These are phyloP conservation scores for Hozukius guyotensis DNA, from an alignment of 2,797 vertebrate species.

Conservation along the genomic window DNA sequence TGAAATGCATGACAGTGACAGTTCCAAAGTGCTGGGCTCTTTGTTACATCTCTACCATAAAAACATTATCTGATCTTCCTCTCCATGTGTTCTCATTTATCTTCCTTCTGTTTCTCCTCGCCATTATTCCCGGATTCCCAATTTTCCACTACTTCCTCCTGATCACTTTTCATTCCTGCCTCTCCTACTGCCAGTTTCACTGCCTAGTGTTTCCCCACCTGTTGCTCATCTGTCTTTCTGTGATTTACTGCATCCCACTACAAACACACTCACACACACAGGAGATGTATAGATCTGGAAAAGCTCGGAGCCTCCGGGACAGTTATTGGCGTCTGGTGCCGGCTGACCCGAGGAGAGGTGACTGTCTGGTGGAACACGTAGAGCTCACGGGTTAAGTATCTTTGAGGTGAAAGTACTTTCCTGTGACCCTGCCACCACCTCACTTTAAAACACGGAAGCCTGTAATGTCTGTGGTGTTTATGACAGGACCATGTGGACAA, in stretches of 20 bases:
- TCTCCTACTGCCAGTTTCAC: neutral
- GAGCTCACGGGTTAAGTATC: conserved; percentile 55
- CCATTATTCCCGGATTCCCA: conserved; percentile 37
- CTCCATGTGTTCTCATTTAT: conserved; percentile 63
- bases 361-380: conserved; percentile 29
- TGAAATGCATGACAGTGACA: neutral
- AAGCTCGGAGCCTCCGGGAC: conserved; percentile 34
- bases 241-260: conserved; percentile 57
- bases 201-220: conserved; percentile 67
- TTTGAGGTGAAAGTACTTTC: conserved; percentile 58
- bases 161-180: conserved; percentile 52
- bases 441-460: conserved; percentile 4
- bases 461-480: conserved; percentile 19
- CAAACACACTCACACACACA: conserved; percentile 28
- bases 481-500: neutral
- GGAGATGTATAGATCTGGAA: conserved; percentile 26
- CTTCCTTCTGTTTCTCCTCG: conserved; percentile 45
- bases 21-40: neutral
- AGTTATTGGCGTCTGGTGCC: conserved; percentile 56
- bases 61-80: neutral
- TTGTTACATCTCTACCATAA: neutral
- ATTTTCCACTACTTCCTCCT: conserved; percentile 55
- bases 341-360: conserved; percentile 28
- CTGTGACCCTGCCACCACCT: conserved; percentile 40
- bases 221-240: conserved; percentile 65